Percentiles rank a stretch among this genome's conserved stretches.
Conservation (phyloP, 1,140 invertebrate genomes). For the Penaeus chinensis region DNA sequence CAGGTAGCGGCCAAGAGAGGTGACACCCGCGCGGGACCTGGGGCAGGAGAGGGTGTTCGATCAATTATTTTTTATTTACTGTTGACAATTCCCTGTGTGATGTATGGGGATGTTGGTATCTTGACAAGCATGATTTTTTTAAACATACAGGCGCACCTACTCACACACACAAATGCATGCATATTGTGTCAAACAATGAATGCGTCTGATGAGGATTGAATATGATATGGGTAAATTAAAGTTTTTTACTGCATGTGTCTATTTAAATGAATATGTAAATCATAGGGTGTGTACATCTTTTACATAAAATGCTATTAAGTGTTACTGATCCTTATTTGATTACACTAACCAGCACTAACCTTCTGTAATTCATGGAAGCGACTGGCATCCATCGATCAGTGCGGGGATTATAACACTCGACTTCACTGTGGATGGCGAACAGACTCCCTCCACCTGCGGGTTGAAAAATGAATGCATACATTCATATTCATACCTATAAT, state of each 20-base stretch:
- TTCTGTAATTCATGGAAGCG: conserved; percentile 66
- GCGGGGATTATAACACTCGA: conserved; percentile 78
- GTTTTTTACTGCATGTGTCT: too few relatives aligned
- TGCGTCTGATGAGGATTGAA: too few relatives aligned
- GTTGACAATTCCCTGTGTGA: too few relatives aligned
- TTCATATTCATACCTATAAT: background rate
- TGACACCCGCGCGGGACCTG: conserved; percentile 75
- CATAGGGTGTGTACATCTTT: too few relatives aligned
- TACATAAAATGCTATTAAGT: background rate
- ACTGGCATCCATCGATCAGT: conserved; percentile 76
- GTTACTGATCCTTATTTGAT: background rate
- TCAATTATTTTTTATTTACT: too few relatives aligned
- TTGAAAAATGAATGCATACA: background rate
- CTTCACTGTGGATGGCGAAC: conserved; percentile 80
- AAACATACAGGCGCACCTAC: too few relatives aligned
- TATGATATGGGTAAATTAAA: too few relatives aligned
- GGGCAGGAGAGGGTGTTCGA: background rate
- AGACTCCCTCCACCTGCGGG: conserved; percentile 76
- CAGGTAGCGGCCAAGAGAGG: conserved; percentile 82
- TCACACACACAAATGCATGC: too few relatives aligned
- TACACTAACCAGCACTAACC: conserved; percentile 28
- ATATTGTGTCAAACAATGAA: too few relatives aligned
- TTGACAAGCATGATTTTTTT: too few relatives aligned
- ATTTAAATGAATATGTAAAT: too few relatives aligned
- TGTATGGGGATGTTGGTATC: too few relatives aligned